Conservation (phyloP, 2,113 vertebrate species). For the Nibea albiflora region DNA sequence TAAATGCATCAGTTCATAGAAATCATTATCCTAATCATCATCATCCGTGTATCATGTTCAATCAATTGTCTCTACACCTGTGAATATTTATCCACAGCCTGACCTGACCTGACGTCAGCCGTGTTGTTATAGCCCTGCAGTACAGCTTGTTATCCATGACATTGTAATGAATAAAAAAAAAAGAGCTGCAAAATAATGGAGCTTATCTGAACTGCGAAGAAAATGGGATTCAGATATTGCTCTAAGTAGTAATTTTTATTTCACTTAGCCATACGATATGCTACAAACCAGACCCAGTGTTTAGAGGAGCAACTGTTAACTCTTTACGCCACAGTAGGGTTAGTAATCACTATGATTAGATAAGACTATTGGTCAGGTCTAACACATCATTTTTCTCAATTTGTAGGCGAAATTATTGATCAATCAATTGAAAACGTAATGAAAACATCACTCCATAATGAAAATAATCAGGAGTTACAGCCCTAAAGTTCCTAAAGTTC, state of each 20-base stretch:
- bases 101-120: slow-evolving; percentile 21
- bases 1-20: slow-evolving; percentile 25
- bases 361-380: no score
- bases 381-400: no score
- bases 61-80: slow-evolving; percentile 43
- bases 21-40: slow-evolving; percentile 52
- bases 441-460: not conserved
- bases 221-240: not conserved
- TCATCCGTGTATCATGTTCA: slow-evolving; percentile 42
- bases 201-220: not conserved
- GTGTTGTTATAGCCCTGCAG: not conserved
- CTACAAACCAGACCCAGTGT: not conserved
- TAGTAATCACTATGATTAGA: no score
- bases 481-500: not conserved
- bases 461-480: not conserved
- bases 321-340: not conserved
- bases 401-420: not conserved
- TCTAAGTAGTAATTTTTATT: not conserved
- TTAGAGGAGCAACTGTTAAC: not conserved
- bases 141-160: not conserved
- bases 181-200: no score
- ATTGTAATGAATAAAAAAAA: not conserved
- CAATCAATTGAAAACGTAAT: not conserved
- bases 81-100: slow-evolving; percentile 45
- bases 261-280: not conserved